A percentile compares a stretch with the other conserved stretches of the same genome.
Evolutionary conservation across 2,797 vertebrate genomes (phyloP).

Genomic region (Chaunax sp.): DNA sequence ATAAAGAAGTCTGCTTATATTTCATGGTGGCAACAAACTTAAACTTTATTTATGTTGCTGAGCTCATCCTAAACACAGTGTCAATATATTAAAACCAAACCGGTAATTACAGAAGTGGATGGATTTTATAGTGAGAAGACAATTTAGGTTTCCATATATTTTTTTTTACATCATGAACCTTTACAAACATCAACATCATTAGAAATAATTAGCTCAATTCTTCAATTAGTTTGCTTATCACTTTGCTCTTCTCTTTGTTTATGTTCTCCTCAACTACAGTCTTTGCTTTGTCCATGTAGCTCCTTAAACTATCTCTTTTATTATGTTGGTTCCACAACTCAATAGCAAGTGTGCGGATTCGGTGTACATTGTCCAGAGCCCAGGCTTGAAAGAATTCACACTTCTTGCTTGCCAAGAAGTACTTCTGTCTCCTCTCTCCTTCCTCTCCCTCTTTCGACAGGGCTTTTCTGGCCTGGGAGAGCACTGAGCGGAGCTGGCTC

Average conservation of each 20-base stretch:
- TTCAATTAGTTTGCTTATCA: conserved; percentile 81
- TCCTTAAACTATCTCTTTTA: conserved; percentile 63
- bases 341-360: conserved; percentile 72
- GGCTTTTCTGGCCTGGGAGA: conserved; percentile 73
- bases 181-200: conserved; percentile 20
- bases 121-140: conserved; percentile 8
- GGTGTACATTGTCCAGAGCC: conserved; percentile 79
- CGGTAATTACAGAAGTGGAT: background rate
- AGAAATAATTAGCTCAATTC: conserved; percentile 76
- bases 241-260: conserved; percentile 76
- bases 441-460: conserved; percentile 66
- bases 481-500: conserved; percentile 77
- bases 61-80: background rate
- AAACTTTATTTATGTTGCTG: background rate
- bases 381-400: conserved; percentile 90
- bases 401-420: conserved; percentile 87
- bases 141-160: background rate
- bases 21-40: background rate
- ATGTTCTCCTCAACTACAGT: conserved; percentile 77
- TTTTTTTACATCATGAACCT: conserved; percentile 27
- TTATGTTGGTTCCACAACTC: conserved; percentile 80
- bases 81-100: background rate
- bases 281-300: conserved; percentile 77
- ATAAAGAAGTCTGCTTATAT: background rate
- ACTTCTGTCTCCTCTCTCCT: conserved; percentile 58